Base-by-base conservation (phyloP, 2,888 invertebrate species). In the Adineta ricciae region DNA sequence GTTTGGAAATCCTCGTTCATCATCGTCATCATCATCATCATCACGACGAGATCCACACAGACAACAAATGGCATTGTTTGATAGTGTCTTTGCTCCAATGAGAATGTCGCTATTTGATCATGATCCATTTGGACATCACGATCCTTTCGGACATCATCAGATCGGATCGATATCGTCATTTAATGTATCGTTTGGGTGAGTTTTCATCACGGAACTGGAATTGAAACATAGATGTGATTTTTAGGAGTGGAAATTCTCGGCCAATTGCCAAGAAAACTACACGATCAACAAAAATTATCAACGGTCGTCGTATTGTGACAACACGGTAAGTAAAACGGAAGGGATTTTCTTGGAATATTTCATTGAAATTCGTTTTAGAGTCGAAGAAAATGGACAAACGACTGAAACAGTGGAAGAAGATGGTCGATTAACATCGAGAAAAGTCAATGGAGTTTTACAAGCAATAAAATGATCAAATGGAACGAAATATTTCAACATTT, bases 401-500 rank as follows among this genome's bases (percentile, higher is more conserved):
- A 78, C 78, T n/a, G 78, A 78, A 78, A 78, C 41, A n/a, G 24
- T 78, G 24, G 78, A 78, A 41, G 78, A 78, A 78, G 78, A 78
- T 78, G 78, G 78, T 11, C 8, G n/a, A n/a, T 11, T 78, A 78
- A 78, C 41, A 24, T 78, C 78, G 21, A 24, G 14, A 41, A 78
- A 78, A 78, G 14, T 78, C 0, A 78, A 78, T 41, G 78, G 78
- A 41, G 19, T 78, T 41, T 78, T 41, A 78, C 38, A 38, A 41
- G 78, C 78, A 41, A 78, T 78, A 41, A 78, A 41, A 78, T 64
- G 19, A 64, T 32, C 64, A 54, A 54, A 0, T 16, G 9, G 16
- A 32, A 64, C 27, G 46, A 46, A 46, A 46, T 46, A 46, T 14
- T n/a, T n/a, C 16, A 64, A 19, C 64, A 64, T 32, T 64, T 46